Percentiles rank a stretch among this genome's conserved stretches.
phyloP scores from a whole-genome alignment of 1,140 invertebrate genomes.

The Goniozus legneri region DNA sequence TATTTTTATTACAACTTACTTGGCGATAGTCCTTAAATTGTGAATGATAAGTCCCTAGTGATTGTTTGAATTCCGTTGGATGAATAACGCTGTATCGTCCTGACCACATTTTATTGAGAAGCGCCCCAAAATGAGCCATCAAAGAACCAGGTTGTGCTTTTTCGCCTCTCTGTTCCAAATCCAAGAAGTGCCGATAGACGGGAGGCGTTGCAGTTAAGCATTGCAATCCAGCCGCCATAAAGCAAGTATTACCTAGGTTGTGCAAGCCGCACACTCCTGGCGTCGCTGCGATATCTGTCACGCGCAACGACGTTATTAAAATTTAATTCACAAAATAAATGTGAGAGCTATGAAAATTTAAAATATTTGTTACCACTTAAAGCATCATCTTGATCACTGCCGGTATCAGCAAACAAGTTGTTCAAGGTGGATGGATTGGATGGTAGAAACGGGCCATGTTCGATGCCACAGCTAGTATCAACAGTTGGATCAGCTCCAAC shows the following conservation, averaged over 20 bases:
- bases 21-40: constrained; percentile 66
- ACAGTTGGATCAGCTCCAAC: constrained; percentile 35
- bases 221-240: constrained; percentile 70
- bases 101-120: constrained; percentile 65
- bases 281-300: constrained; percentile 25
- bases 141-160: constrained; percentile 48
- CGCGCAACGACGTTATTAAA: not conserved
- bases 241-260: constrained; percentile 71
- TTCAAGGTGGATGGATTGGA: constrained; percentile 36
- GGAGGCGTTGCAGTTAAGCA: constrained; percentile 59
- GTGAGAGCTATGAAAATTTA: constrained; percentile 1
- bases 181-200: constrained; percentile 58
- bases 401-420: constrained; percentile 45
- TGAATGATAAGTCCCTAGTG: constrained; percentile 60
- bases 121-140: constrained; percentile 57
- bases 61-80: constrained; percentile 62
- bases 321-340: constrained; percentile 4
- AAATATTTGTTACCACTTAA: constrained; percentile 35
- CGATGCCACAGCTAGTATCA: constrained; percentile 32
- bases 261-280: constrained; percentile 64
- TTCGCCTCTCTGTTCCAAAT: constrained; percentile 45
- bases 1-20: constrained; percentile 34
- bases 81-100: constrained; percentile 59
- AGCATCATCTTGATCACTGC: constrained; percentile 45
- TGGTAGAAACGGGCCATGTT: constrained; percentile 47